A percentile compares a stretch with the other conserved stretches of the same genome.
These are phyloP conservation scores for Caenorhabditis sinica DNA, from an alignment of 2,888 invertebrate species.

Conservation along the genomic window DNA sequence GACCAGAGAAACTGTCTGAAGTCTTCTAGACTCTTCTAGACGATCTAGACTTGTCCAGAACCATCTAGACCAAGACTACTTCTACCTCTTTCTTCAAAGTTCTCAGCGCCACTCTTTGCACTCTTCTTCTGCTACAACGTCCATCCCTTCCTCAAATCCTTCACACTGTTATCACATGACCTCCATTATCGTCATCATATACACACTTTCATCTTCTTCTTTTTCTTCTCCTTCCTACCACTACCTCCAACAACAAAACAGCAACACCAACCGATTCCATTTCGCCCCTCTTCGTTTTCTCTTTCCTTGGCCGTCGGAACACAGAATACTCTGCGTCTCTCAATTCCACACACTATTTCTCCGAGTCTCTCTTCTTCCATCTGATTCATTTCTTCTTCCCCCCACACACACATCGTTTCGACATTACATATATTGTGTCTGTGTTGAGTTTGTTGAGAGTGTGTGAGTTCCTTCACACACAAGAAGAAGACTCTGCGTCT, in stretches of 20 bases:
- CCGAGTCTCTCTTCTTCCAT: background rate
- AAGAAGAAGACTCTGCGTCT: too few species aligned
- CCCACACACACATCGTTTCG: background rate
- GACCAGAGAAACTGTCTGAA: too few species aligned
- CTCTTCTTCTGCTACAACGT: too few species aligned
- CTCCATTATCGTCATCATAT: background rate
- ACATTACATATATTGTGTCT: background rate
- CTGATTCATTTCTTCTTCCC: slow-evolving; percentile 20
- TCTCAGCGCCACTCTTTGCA: too few species aligned
- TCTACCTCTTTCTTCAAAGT: too few species aligned
- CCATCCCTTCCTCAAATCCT: too few species aligned
- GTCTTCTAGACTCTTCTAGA: too few species aligned
- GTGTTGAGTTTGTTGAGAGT: background rate
- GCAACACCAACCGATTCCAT: too few species aligned
- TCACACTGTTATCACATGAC: background rate
- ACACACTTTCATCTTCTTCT: background rate
- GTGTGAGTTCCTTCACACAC: slow-evolving; percentile 17
- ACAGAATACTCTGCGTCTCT: slow-evolving; percentile 17
- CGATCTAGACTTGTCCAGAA: too few species aligned
- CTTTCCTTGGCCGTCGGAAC: background rate
- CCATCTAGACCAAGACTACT: too few species aligned
- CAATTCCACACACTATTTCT: slow-evolving; percentile 15
- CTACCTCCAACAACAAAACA: background rate
- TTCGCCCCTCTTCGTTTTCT: background rate
- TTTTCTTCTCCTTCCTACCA: background rate